These are phyloP conservation scores for Seira musarum DNA, from an alignment of 2,888 invertebrate species.

Conservation along the genomic window DNA sequence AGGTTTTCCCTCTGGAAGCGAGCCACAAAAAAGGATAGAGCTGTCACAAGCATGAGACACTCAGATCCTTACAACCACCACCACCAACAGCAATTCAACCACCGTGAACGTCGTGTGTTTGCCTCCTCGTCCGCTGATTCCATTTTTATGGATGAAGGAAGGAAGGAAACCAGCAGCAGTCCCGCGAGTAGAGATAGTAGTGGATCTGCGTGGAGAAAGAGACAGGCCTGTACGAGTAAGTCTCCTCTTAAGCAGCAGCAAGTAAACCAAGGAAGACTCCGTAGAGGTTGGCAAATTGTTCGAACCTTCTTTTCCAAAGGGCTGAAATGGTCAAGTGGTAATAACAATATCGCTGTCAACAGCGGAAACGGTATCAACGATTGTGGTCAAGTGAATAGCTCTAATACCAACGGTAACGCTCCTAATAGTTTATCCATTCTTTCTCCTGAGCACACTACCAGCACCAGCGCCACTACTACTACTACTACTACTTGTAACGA, in stretches of 20 bases:
- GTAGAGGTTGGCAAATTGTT: constrained; percentile 36
- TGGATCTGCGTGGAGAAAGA: constrained; percentile 9
- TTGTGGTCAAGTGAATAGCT: neutral
- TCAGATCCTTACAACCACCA: constrained; percentile 23
- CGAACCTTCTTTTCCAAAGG: constrained; percentile 41
- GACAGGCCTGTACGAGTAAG: neutral
- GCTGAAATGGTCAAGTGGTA: constrained; percentile 42
- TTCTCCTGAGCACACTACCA: no score
- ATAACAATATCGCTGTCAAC: no score
- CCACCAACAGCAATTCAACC: neutral
- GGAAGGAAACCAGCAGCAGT: neutral
- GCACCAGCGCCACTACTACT: neutral
- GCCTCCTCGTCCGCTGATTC: constrained; percentile 22
- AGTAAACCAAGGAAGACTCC: constrained; percentile 41
- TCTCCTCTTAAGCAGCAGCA: constrained; percentile 18
- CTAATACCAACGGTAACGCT: no score
- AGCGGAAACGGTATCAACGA: no score
- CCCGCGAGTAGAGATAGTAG: neutral
- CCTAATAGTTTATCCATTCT: no score
- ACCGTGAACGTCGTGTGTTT: constrained; percentile 42
- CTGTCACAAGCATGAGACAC: constrained; percentile 53
- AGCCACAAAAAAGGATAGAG: constrained; percentile 32
- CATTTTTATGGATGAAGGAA: neutral
- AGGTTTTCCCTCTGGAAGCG: constrained; percentile 39
- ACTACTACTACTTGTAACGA: neutral